Percentiles rank a stretch among this genome's conserved stretches.
These are phyloP conservation scores for Anoplopoma fimbria DNA, from an alignment of 2,113 vertebrate species.

Conservation along the genomic window DNA sequence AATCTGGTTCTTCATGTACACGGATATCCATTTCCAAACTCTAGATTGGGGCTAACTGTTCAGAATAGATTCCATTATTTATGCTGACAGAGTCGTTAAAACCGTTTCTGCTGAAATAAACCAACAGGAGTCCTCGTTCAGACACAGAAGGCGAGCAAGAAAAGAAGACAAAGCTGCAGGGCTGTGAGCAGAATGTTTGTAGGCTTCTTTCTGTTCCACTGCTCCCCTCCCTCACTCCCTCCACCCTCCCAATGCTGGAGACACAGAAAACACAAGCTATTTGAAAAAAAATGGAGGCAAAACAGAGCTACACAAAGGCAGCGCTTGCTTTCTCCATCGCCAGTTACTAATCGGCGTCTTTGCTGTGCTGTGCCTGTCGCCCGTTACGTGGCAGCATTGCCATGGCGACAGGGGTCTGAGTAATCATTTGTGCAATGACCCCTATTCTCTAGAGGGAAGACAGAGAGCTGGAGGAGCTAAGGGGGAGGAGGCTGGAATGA, in stretches of 20 bases:
- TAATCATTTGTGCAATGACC: slow-evolving; percentile 99
- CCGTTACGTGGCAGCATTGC: slow-evolving; percentile 91
- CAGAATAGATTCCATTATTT: neutral
- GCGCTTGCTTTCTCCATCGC: slow-evolving; percentile 85
- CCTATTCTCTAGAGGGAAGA: slow-evolving; percentile 92
- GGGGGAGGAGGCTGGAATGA: slow-evolving; percentile 64
- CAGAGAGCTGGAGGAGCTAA: slow-evolving; percentile 57
- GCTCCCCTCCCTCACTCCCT: slow-evolving; percentile 59
- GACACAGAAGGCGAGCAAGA: slow-evolving; percentile 58
- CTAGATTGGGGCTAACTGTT: too few species aligned
- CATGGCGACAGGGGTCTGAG: slow-evolving; percentile 95
- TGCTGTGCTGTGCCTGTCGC: slow-evolving; percentile 91
- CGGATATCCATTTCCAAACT: neutral
- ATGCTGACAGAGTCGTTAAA: slow-evolving; percentile 27
- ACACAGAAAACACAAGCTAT: slow-evolving; percentile 66
- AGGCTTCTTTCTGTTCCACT: slow-evolving; percentile 54
- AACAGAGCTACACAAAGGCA: slow-evolving; percentile 80
- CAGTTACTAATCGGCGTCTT: slow-evolving; percentile 90
- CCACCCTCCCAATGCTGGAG: slow-evolving; percentile 68
- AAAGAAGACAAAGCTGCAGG: slow-evolving; percentile 77
- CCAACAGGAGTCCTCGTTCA: slow-evolving; percentile 66
- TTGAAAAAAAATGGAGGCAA: slow-evolving; percentile 74
- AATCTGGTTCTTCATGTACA: neutral
- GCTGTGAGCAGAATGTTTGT: slow-evolving; percentile 75
- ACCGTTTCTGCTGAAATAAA: slow-evolving; percentile 48